phyloP scores from a whole-genome alignment of 2,113 vertebrate genomes.

The Campylorhamphus procurvoides region DNA sequence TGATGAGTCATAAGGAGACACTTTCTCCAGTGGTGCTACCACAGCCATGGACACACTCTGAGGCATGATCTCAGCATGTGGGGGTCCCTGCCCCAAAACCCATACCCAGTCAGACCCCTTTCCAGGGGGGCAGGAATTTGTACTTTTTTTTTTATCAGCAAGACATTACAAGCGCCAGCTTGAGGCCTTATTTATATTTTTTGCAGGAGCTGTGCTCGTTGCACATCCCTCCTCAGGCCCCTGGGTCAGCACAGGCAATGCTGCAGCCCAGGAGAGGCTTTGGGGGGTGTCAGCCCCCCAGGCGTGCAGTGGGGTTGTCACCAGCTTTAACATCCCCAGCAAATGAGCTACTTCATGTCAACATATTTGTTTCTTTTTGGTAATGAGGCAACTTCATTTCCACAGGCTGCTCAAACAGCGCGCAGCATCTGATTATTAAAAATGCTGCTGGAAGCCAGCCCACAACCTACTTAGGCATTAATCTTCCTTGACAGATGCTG shows the following conservation, averaged over 20 bases:
- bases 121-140: not conserved
- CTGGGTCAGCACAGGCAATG: rapidly evolving
- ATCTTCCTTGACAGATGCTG: conserved; percentile 62
- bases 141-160: not conserved
- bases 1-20: not conserved
- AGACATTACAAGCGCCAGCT: not conserved
- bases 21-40: not conserved
- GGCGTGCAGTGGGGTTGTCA: not conserved
- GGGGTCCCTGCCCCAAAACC: not conserved
- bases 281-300: not conserved
- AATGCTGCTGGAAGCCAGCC: conserved; percentile 50
- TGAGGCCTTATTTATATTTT: not conserved
- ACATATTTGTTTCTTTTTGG: not conserved
- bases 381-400: conserved; percentile 11
- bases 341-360: not conserved
- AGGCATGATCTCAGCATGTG: rapidly evolving
- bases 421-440: conserved; percentile 52
- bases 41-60: not conserved
- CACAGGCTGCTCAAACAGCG: not conserved
- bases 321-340: not conserved
- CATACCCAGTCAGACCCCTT: not conserved
- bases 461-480: conserved; percentile 63
- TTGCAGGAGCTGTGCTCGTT: not conserved
- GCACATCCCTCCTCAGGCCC: not conserved
- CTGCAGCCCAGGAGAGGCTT: not conserved